These are phyloP conservation scores for Todiramphus chloris DNA, from an alignment of 2,113 vertebrate species.

Conservation along the genomic window DNA sequence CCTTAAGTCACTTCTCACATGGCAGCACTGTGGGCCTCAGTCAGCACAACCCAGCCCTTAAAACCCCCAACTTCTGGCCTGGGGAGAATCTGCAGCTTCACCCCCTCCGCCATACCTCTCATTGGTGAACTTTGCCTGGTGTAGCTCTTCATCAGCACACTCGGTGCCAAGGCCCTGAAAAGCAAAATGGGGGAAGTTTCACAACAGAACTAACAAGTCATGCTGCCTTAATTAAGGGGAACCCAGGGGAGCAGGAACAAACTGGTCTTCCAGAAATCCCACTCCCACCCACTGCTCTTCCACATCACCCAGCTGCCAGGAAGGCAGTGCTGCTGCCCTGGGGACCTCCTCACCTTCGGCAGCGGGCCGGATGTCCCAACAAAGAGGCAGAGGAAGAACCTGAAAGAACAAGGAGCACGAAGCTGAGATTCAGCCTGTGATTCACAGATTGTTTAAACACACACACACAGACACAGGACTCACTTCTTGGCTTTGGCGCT, in stretches of 20 bases:
- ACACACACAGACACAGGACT: slow-evolving; percentile 36
- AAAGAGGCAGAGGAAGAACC: slow-evolving; percentile 97
- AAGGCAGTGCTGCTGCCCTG: not conserved
- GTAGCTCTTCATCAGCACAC: slow-evolving; percentile 54
- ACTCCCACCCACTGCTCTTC: not conserved
- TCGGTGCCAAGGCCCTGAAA: slow-evolving; percentile 84
- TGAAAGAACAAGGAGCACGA: slow-evolving; percentile 42
- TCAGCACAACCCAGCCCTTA: not conserved
- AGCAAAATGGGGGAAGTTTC: not conserved
- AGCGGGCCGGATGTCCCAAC: slow-evolving; percentile 82
- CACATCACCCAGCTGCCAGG: not conserved
- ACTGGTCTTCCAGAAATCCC: not conserved
- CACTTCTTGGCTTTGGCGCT: slow-evolving; percentile 96
- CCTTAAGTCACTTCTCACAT: not conserved
- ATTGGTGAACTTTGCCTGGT: slow-evolving; percentile 82
- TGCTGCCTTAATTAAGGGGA: not conserved
- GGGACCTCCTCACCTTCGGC: slow-evolving; percentile 83
- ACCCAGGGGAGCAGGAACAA: not conserved
- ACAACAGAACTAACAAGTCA: not conserved
- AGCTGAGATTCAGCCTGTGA: not conserved
- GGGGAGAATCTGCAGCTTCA: not conserved
- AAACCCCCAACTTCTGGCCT: not conserved
- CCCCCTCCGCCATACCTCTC: slow-evolving; percentile 78
- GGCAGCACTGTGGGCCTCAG: not conserved
- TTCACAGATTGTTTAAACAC: not conserved